Base-by-base conservation (phyloP, 2,113 vertebrate species). In the Lonchura striata region DNA sequence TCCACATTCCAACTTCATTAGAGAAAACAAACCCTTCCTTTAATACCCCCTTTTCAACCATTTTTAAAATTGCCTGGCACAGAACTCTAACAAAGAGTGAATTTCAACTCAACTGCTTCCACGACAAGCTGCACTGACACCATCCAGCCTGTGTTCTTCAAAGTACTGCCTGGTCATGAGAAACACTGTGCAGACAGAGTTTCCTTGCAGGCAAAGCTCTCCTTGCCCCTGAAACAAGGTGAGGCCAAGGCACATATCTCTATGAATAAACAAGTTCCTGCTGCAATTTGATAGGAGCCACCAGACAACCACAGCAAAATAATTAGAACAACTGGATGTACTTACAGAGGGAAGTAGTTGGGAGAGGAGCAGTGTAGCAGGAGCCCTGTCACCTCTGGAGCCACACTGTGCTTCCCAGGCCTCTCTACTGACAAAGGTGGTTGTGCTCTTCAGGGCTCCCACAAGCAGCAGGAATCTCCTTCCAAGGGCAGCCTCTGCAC, bases 401-500 rank as follows among this genome's bases (percentile, higher is more conserved):
- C 24, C 63, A 79, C 5, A 11, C 1, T 6, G 3, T 3, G 6
- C 47, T 35, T n/a, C 49, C 2, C 39, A 80, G 6, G 31, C 44
- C 56, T 22, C 28, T 22, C 24, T 27, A 15, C n/a, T 59, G 3
- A 35, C 5, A 39, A 59, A 31, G 0, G 0, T 3, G 22, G 15
- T 13, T 12, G 0, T 3, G 22, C 22, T 17, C 35, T 12, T 13
- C 6, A 15, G 28, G 0, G 31, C 33, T n/a, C 49, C 54, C 16
- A 14, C 24, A 1, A 8, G 1, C 17, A 46, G 33, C 71, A 60
- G 76, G 22, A 41, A 69, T 54, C 47, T 77, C 0, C 0, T 3
- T 56, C 35, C 4, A 2, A 25, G 9, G 50, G 8, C 22, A 78
- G 4, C 3, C 14, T 5, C 50, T 11, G 8, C 68, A 41, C 25